phyloP scores from a whole-genome alignment of 2,888 invertebrate species.

The Hirtodrosophila cameraria region DNA sequence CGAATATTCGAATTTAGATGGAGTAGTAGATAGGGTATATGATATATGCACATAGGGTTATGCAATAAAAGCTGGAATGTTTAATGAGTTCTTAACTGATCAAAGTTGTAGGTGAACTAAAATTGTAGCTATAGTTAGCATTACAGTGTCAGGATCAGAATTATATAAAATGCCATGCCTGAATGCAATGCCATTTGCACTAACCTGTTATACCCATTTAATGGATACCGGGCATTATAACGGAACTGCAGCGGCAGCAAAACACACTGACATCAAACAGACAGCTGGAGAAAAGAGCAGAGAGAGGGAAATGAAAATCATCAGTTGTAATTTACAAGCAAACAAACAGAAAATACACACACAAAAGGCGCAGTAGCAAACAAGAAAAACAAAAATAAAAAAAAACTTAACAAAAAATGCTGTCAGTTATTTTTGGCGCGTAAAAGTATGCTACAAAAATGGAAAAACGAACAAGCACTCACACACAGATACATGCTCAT shows the following conservation, averaged over 20 bases:
- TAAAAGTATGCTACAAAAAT: slow-evolving; percentile 43
- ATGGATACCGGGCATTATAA: slow-evolving; percentile 4
- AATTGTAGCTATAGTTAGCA: no score
- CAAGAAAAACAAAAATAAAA: background rate
- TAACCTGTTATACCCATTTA: background rate
- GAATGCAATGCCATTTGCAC: no score
- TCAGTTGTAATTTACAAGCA: slow-evolving; percentile 64
- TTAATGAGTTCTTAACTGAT: no score
- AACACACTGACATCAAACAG: slow-evolving; percentile 21
- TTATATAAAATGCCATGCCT: no score
- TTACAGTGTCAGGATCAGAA: no score
- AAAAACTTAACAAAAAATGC: no score
- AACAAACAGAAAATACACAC: slow-evolving; percentile 15
- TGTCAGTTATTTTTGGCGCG: slow-evolving; percentile 36
- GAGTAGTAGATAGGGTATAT: no score
- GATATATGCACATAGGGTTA: no score
- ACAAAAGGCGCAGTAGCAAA: slow-evolving; percentile 5
- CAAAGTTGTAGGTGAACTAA: no score
- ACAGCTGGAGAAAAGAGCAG: background rate
- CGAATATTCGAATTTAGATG: no score
- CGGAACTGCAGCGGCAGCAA: slow-evolving; percentile 29
- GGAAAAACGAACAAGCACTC: slow-evolving; percentile 3
- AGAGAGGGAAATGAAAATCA: slow-evolving; percentile 46
- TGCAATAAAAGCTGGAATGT: no score
- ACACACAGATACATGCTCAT: slow-evolving; percentile 5